Base-by-base conservation (phyloP, 2,888 invertebrate genomes). In the Drosophila kanekoi region DNA sequence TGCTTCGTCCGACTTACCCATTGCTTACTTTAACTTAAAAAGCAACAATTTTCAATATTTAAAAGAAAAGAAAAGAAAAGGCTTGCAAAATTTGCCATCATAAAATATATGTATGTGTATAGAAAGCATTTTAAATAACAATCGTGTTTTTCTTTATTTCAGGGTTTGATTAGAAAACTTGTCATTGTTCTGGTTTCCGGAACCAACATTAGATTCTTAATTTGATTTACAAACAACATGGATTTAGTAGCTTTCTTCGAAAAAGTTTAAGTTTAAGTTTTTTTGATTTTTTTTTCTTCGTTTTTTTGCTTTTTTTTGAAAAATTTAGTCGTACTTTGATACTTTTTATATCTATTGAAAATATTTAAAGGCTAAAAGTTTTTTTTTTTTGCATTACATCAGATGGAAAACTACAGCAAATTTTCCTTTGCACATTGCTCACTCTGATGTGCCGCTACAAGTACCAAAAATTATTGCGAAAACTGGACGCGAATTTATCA, bases 171-270 rank as follows among this genome's bases (percentile, higher is more conserved):
- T 28, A 56, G 48, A 47, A 56, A 56, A 56, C 37, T 16, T 56
- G 54, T 56, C 56, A 37, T 28, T 57, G 28, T 28, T 48, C 48
- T 48, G 37, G 38, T 18, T 57, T 16, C 48, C 37, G 28, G 48
- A 48, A 48, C 38, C 48, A 57, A 28, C 28, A 48, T 38, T 38
- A 9, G 16, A 48, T 48, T 28, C 41, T 44, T 9, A 44, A 40
- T 54, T 52, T 52, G 52, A 52, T 64, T 75, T 73, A 75, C 71
- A 73, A 69, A 73, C 74, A 65, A 60, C n/a, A 35, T 57, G 53
- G 60, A 76, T 71, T 76, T 74, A 61, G 56, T 35, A 16, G 16
- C 43, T 56, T 72, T 54, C 38, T 23, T 40, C 33, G 54, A 71
- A 70, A 74, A 16, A 35, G 35, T 56, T 54, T 41, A 59, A 37